Base-by-base conservation (phyloP, 2,797 vertebrate species). In the Oryzias sinensis region DNA sequence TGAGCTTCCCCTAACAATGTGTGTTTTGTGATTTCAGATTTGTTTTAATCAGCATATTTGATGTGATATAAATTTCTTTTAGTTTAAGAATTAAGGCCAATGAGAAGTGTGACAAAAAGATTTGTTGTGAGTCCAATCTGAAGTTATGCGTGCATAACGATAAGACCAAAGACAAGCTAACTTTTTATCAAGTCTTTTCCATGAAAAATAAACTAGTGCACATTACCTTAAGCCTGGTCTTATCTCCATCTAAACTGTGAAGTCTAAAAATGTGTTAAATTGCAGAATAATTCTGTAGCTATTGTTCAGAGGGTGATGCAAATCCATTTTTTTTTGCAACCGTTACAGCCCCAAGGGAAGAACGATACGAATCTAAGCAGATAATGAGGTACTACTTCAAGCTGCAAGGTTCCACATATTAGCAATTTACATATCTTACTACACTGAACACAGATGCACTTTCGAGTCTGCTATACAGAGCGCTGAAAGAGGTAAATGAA, bases 311-410 rank as follows among this genome's bases (percentile, higher is more conserved):
- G 66, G 77, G 75, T 66, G 16, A 49, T 71, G 59, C 74, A 16
- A 88, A 88, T 87, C 79, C 58, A 81, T 87, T 65, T 79, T 37
- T 37, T 76, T 83, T 70, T 76, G 69, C 62, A 80, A 83, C 77
- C 80, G 78, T 73, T 69, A 75, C 48, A 20, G 69, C 58, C 79
- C 79, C 4, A 53, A 56, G 77, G 79, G 74, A 74, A 0, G 24
- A 43, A 43, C 78, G 81, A 87, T 86, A 69, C 25, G 63, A 74
- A 85, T 87, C 76, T 61, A 70, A 68, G 74, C 61, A 43, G 68
- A 84, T 85, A 86, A 87, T 81, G 76, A 87, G 80, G 60, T 43
- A 49, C 76, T 77, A 16, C 80, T 71, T 56, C 53, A 62, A 62
- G 74, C 81, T 64, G 66, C 70, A 52, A 79, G 77, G 60, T 73